Percentiles rank a stretch among this genome's conserved stretches.
Evolutionary conservation across 2,888 invertebrate species (phyloP).

Genomic region (Monopis laevigella): DNA sequence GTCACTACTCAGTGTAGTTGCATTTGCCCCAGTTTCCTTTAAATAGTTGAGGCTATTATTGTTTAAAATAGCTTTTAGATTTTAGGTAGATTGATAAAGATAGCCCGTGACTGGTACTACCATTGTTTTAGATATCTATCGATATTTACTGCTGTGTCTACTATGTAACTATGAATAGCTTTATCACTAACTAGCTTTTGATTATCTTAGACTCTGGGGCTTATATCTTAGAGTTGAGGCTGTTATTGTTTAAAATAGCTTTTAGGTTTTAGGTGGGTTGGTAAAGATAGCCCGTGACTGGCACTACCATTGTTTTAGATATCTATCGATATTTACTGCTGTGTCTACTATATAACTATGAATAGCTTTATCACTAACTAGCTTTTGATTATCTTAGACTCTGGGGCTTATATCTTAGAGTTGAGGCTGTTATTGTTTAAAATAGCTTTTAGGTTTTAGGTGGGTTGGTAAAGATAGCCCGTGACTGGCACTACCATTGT

Average conservation of each 20-base stretch:
- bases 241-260: slow-evolving; percentile 7
- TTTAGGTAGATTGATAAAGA: not conserved
- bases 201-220: no score
- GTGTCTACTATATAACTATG: no score
- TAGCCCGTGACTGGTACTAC: slow-evolving; percentile 1
- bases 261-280: not conserved
- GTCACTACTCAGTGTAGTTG: slow-evolving; percentile 2
- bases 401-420: no score
- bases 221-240: no score
- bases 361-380: no score
- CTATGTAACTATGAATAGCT: no score
- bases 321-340: not conserved
- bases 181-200: no score
- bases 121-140: not conserved
- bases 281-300: slow-evolving; percentile 1
- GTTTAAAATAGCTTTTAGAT: slow-evolving; percentile 1
- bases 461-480: not conserved
- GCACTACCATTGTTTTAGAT: not conserved
- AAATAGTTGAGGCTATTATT: slow-evolving; percentile 9
- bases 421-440: slow-evolving; percentile 5
- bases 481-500: slow-evolving; percentile 1
- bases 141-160: no score
- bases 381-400: no score
- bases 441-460: not conserved
- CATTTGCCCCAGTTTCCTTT: slow-evolving; percentile 7